Evolutionary conservation across 2,797 vertebrate genomes (phyloP).

Genomic region (Amblyraja radiata): DNA sequence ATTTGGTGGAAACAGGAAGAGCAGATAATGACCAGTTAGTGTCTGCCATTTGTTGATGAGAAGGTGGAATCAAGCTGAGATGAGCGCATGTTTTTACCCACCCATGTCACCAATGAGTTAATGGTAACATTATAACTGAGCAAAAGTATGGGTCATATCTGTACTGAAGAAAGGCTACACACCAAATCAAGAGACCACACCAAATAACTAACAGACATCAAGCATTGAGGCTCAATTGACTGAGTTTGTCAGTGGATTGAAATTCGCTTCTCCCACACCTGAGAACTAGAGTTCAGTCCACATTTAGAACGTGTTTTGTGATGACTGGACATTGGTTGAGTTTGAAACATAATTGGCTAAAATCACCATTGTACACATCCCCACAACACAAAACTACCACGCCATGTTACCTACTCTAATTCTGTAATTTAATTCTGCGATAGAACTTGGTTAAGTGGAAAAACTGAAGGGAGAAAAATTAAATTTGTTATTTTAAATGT

Average conservation of each 20-base stretch:
- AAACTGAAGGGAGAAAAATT: background rate
- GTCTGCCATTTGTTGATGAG: too few species aligned
- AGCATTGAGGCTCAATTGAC: background rate
- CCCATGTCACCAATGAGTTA: background rate
- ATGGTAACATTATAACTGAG: background rate
- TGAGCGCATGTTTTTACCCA: background rate
- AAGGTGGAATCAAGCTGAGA: too few species aligned
- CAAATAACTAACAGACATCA: background rate
- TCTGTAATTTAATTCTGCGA: background rate
- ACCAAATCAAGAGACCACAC: background rate
- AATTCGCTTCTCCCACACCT: background rate
- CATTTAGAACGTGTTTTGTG: background rate
- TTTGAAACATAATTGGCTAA: background rate
- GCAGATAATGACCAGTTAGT: background rate
- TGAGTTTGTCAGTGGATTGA: background rate
- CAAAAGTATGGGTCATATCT: too few species aligned
- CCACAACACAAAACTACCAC: background rate
- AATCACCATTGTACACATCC: too few species aligned
- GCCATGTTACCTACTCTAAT: background rate
- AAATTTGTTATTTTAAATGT: background rate
- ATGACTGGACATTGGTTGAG: background rate
- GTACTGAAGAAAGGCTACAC: background rate
- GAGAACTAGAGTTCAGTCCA: background rate
- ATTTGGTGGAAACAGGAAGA: background rate
- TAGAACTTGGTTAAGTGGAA: background rate